Conservation (phyloP, 1,140 invertebrate species). For the Augochlora pura region DNA sequence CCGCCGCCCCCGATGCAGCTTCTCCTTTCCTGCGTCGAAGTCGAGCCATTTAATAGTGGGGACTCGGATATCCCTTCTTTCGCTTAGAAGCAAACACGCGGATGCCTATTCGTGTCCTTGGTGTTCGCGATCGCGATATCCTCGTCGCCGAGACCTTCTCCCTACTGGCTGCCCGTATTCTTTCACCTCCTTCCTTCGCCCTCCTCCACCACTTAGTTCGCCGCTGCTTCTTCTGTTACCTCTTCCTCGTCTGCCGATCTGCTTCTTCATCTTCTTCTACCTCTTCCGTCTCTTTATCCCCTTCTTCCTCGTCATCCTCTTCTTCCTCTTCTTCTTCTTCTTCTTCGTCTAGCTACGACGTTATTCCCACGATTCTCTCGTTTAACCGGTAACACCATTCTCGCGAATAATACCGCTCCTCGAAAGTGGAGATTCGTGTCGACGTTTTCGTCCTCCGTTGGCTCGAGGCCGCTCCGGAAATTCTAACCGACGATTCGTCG, state of each 20-base stretch:
- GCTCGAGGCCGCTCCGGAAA: not conserved
- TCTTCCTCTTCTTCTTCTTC: constrained; percentile 9
- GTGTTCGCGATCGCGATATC: constrained; percentile 56
- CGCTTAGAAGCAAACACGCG: constrained; percentile 52
- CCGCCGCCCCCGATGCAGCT: constrained; percentile 77
- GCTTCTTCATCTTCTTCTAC: constrained; percentile 7
- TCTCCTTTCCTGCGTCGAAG: constrained; percentile 71
- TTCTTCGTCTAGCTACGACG: not conserved
- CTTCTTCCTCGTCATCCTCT: not conserved
- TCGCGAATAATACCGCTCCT: constrained; percentile 32
- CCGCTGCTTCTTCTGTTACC: not conserved
- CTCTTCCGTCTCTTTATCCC: not conserved
- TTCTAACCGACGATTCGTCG: not conserved
- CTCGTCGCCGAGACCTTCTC: constrained; percentile 28
- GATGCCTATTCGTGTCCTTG: constrained; percentile 58
- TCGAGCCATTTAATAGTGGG: constrained; percentile 76
- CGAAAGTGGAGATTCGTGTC: constrained; percentile 58
- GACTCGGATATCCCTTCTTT: constrained; percentile 77
- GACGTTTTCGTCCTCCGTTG: constrained; percentile 2
- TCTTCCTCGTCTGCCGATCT: constrained; percentile 1
- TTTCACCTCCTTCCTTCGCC: constrained; percentile 21
- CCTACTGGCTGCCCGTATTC: constrained; percentile 15
- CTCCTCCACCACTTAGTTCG: not conserved
- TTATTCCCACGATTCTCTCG: constrained; percentile 51
- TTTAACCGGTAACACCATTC: constrained; percentile 49